Conservation (phyloP, 64 coral and sea anemone species). For the Actinia tenebrosa region DNA sequence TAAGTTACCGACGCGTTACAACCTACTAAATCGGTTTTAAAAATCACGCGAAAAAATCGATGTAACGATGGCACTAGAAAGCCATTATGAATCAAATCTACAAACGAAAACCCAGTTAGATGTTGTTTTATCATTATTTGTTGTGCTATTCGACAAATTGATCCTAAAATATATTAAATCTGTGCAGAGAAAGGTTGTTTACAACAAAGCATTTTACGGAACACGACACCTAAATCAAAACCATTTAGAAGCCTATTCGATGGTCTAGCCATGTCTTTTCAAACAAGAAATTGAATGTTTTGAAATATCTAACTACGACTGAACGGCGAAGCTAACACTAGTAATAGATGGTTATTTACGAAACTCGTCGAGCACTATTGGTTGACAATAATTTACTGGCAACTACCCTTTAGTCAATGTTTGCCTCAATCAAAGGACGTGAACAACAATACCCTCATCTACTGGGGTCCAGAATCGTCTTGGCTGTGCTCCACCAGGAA, state of each 20-base stretch:
- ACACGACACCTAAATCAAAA: neutral
- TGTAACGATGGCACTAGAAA: conserved; percentile 1
- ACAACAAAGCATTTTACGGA: neutral
- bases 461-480: neutral
- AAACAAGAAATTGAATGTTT: neutral
- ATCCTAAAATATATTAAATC: neutral
- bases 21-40: conserved; percentile 12
- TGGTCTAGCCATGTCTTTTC: neutral
- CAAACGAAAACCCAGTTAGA: neutral
- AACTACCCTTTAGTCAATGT: conserved; percentile 13
- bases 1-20: conserved; percentile 4
- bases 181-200: neutral
- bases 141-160: neutral
- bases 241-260: neutral
- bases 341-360: neutral
- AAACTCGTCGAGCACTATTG: conserved; percentile 9
- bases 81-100: neutral
- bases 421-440: conserved; percentile 1
- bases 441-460: conserved; percentile 15
- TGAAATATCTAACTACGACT: neutral
- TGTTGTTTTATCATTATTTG: neutral
- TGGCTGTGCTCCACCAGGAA: neutral
- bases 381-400: neutral
- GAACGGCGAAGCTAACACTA: neutral
- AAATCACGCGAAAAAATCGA: conserved; percentile 14